Evolutionary conservation across 2,113 vertebrate genomes (phyloP), one percentile per base, ranked within the genome.

Genomic region (Leptobrachium ailaonicum): DNA sequence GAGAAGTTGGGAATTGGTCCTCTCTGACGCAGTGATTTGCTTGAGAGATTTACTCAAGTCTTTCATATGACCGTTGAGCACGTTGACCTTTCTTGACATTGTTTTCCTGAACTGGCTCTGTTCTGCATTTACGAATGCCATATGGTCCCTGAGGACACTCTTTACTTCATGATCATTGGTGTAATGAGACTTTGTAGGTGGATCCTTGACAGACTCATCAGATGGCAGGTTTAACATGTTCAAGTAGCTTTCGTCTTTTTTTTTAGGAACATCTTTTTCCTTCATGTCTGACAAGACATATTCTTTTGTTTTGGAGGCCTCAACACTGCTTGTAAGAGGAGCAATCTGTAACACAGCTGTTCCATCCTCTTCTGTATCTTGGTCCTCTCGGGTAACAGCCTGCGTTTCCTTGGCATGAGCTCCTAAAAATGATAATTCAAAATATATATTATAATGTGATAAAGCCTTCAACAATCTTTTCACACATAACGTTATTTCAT

Each of bases 1-100:
- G 12, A 80, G 64, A 12, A 80, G 71, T 67, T 80, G 71, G 1
- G 78, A 73, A 41, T 41, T 73, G 6, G 78, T 73, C 53, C 72
- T 80, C 64, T 80, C 71, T 54, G 78, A 73, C 40, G 71, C 71
- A 43, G 54, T 41, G 53, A 80, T 80, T 53, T 80, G 78, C 6
- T 80, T 80, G 41, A 80, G 63, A n/a, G 78, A 80, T 56, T 80
- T 80, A 45, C 64, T 80, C 4, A 80, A 67, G 53, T 80, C 78
- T 54, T 80, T 80, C 71, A 80, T 71, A 45, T 80, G 78, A 9
- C 71, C 71, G 67, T 80, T 80, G 43, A 80, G 78, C 9, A 80
- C 71, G 73, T 80, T 80, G 5, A 80, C 13, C 50, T 80, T 80
- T 66, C 71, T 73, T 12, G 78, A 80, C 63, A 80, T 80, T 40